A percentile compares a stretch with the other conserved stretches of the same genome.
Conservation (phyloP, 2,797 vertebrate species). For the Lagorchestes hirsutus region DNA sequence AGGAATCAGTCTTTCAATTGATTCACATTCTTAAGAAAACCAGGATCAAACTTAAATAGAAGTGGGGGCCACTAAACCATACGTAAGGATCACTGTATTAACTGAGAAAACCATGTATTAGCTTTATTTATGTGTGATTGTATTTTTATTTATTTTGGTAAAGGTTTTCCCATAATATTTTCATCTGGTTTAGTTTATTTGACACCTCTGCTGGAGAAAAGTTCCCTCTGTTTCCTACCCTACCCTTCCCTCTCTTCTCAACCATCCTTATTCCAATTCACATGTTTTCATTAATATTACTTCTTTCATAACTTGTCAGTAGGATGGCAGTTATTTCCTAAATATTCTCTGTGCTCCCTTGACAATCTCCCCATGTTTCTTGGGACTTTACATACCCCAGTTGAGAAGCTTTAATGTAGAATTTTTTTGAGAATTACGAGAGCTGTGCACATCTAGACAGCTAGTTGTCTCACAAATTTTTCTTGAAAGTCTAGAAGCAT, state of each 20-base stretch:
- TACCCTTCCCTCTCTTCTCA: background rate
- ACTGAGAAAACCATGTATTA: background rate
- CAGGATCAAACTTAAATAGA: background rate
- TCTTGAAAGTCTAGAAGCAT: slow-evolving; percentile 35
- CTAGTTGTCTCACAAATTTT: slow-evolving; percentile 1
- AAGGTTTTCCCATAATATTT: background rate
- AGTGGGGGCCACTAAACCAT: background rate
- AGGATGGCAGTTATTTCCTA: background rate
- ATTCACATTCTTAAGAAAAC: background rate
- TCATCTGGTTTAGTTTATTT: background rate
- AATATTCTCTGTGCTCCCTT: background rate
- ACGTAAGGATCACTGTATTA: background rate
- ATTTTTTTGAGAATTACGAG: slow-evolving; percentile 38
- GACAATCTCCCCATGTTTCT: background rate
- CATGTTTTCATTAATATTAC: background rate
- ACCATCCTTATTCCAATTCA: background rate
- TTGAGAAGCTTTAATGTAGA: background rate
- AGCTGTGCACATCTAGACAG: background rate
- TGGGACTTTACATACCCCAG: background rate
- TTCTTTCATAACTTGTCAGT: background rate
- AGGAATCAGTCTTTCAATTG: background rate
- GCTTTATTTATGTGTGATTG: background rate
- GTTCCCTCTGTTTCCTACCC: background rate
- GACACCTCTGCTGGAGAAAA: background rate
- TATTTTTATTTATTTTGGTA: background rate